These are phyloP conservation scores for Ispidina picta DNA, from an alignment of 2,797 vertebrate genomes.

Conservation along the genomic window DNA sequence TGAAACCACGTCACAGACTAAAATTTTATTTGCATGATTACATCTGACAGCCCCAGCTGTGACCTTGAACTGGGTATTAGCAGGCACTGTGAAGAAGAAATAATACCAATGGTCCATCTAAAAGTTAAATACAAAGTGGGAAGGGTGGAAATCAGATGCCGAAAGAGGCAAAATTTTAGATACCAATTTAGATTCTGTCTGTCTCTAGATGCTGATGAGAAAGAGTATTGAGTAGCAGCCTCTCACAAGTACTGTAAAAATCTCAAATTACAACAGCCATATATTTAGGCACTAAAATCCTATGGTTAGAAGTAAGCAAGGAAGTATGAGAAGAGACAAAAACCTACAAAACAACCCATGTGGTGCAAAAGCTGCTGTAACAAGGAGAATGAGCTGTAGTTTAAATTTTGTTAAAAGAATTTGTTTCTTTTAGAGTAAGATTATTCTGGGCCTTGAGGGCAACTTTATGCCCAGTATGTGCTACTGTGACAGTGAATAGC, in stretches of 20 bases:
- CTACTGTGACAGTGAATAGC: background rate
- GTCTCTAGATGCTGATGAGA: background rate
- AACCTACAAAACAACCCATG: rapidly evolving
- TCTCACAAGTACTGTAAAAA: background rate
- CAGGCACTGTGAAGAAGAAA: background rate
- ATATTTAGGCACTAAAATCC: background rate
- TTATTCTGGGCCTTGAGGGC: background rate
- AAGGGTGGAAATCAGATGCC: background rate
- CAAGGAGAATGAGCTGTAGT: background rate
- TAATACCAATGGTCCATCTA: background rate
- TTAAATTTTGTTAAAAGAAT: background rate
- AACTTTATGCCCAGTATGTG: background rate
- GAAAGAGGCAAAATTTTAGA: background rate
- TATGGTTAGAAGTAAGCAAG: background rate
- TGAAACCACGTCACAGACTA: background rate
- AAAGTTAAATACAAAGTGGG: background rate
- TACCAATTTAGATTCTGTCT: background rate
- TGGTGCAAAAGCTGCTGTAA: background rate
- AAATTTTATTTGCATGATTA: background rate
- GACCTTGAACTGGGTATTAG: background rate
- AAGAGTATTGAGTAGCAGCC: background rate
- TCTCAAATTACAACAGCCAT: background rate
- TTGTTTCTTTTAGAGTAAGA: background rate
- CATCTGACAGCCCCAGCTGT: background rate
- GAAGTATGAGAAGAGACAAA: background rate